phyloP scores from a whole-genome alignment of 2,113 vertebrate species.

The Corythaixoides concolor region DNA sequence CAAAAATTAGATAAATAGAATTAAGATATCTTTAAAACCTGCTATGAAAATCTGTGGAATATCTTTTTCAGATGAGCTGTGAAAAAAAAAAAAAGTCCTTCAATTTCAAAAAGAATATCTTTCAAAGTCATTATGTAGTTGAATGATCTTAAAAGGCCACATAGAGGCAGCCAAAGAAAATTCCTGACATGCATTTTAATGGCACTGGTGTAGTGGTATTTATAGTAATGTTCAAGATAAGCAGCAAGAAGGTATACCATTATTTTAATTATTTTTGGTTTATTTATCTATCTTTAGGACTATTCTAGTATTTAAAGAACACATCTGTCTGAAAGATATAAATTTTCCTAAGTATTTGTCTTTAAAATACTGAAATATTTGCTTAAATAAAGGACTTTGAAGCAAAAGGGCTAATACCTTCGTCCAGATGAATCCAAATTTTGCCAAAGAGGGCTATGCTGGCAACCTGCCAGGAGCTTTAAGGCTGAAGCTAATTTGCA shows the following conservation, averaged over 20 bases:
- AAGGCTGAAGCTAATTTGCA: conserved; percentile 61
- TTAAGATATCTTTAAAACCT: conserved; percentile 6
- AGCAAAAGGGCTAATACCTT: conserved; percentile 30
- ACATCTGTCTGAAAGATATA: background rate
- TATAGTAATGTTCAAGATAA: background rate
- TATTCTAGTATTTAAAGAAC: background rate
- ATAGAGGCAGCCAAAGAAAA: background rate
- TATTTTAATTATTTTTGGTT: background rate
- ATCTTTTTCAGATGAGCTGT: background rate
- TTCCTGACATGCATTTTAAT: conserved; percentile 58
- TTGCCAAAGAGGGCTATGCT: conserved; percentile 41
- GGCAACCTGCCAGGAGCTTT: conserved; percentile 45
- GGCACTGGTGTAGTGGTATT: conserved; percentile 19
- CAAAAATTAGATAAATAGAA: background rate
- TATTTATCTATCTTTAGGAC: background rate
- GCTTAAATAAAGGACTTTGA: conserved; percentile 30
- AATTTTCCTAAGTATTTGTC: background rate
- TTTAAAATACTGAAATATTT: conserved; percentile 13
- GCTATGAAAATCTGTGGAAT: conserved; percentile 19
- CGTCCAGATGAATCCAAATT: conserved; percentile 40
- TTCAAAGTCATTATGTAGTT: conserved; percentile 58
- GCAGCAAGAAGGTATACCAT: background rate
- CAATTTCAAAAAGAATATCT: conserved; percentile 60
- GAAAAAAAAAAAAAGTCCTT: background rate
- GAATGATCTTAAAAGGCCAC: conserved; percentile 42